Base-by-base conservation (phyloP, 2,113 vertebrate genomes). In the Psammodynastes pulverulentus region DNA sequence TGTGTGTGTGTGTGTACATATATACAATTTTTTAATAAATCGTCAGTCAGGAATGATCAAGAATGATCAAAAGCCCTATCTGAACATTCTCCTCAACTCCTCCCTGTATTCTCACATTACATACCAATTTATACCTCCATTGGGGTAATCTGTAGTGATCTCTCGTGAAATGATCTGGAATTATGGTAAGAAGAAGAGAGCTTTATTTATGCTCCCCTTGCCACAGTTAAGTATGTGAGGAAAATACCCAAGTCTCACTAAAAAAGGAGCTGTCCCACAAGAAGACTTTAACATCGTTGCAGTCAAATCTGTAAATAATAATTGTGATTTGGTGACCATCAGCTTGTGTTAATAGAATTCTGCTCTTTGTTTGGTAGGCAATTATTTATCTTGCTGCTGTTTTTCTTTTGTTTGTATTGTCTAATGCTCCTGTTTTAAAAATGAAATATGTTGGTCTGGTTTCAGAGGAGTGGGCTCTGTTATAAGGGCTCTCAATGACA, bases 401-500 rank as follows among this genome's bases (percentile, higher is more conserved):
- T 34, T 34, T 34, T 5, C 29, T 34, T 67, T 67, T 67, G 29
- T 67, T 15, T 26, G 19, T 39, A 52, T 67, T n/a, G 10, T 84
- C n/a, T 52, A 49, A 52, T 79, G 17, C 29, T 89, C 34, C 58
- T 43, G 49, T 39, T 53, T 46, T n/a, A 90, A 39, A 39, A 51
- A 90, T n/a, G 21, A 53, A 53, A 39, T 5, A 12, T 26, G n/a
- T 13, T 52, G 5, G 17, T 24, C 26, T 10, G 43, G 84, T 43
- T 84, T 84, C 79, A 79, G 23, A 84, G 13, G 5, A 58, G 9
- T 17, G 43, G 53, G 17, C 19, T 90, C 46, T 85, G n/a, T 53
- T 93, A 93, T 92, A 90, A 94, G 88, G 4, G 94, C 23, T 51
- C 79, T 43, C 90, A 19, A n/a, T 49, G 43, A 89, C 86, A 62